Conservation (phyloP, 2,113 vertebrate species). For the Trichomycterus rosablanca region DNA sequence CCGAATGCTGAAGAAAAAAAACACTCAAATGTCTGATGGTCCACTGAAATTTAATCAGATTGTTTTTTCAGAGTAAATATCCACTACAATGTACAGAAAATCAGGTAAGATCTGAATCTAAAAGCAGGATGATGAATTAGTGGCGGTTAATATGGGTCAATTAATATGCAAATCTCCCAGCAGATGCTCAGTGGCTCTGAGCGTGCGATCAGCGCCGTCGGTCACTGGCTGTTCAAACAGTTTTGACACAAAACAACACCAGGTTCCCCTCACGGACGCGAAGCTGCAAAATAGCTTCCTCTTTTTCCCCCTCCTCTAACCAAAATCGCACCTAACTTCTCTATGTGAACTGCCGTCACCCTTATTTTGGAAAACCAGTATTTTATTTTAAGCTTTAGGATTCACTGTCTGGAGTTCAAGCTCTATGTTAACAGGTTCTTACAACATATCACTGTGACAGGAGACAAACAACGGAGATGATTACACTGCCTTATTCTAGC, state of each 20-base stretch:
- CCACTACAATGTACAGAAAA: too few relatives aligned
- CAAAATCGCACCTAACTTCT: constrained; percentile 5
- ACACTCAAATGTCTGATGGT: constrained; percentile 34
- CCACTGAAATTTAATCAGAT: too few relatives aligned
- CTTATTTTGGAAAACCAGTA: not conserved
- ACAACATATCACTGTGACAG: too few relatives aligned
- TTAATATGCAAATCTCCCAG: constrained; percentile 98
- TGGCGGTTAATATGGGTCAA: constrained; percentile 97
- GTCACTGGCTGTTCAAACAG: constrained; percentile 94
- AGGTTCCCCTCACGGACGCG: constrained; percentile 80
- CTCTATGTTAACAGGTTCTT: too few relatives aligned
- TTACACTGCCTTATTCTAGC: too few relatives aligned
- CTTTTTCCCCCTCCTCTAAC: constrained; percentile 55
- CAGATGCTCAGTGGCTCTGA: constrained; percentile 94
- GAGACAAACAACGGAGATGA: too few relatives aligned
- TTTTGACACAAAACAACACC: constrained; percentile 82
- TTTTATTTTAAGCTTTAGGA: too few relatives aligned
- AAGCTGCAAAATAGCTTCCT: constrained; percentile 77
- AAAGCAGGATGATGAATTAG: too few relatives aligned
- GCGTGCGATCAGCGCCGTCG: constrained; percentile 90
- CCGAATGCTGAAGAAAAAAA: not conserved
- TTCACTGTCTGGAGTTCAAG: too few relatives aligned
- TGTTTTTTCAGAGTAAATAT: too few relatives aligned
- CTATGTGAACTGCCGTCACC: not conserved
- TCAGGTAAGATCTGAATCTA: too few relatives aligned